Conservation (phyloP, 1,140 invertebrate species). For the Penaeus japonicus region DNA sequence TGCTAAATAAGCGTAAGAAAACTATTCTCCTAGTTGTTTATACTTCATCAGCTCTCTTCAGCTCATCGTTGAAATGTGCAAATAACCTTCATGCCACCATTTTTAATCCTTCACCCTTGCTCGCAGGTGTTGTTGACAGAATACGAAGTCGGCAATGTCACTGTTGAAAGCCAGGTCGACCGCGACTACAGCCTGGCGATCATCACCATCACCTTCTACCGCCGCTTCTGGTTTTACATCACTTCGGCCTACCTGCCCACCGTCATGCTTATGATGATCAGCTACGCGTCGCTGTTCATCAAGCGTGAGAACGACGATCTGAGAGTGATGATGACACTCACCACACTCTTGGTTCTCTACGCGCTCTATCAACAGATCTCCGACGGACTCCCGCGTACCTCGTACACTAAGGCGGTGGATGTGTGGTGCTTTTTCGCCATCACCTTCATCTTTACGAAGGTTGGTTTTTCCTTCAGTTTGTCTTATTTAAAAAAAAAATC, state of each 20-base stretch:
- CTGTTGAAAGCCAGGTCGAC: conserved; percentile 57
- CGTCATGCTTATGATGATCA: conserved; percentile 34
- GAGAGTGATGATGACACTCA: conserved; percentile 28
- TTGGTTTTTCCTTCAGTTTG: background rate
- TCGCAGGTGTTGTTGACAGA: conserved; percentile 17
- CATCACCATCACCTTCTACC: background rate
- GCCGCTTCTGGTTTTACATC: conserved; percentile 28
- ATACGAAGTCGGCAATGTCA: background rate
- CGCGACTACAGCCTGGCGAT: background rate
- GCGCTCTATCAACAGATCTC: conserved; percentile 38
- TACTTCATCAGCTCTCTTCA: too few species aligned
- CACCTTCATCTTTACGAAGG: conserved; percentile 35
- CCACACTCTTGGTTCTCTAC: conserved; percentile 37
- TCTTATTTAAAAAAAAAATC: too few species aligned
- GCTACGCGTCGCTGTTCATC: conserved; percentile 40
- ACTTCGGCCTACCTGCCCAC: conserved; percentile 37
- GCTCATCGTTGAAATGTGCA: too few species aligned
- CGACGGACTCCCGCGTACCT: background rate
- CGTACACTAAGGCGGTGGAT: conserved; percentile 35
- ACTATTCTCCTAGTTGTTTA: too few species aligned
- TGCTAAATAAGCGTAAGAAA: too few species aligned
- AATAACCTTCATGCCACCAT: too few species aligned
- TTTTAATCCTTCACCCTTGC: background rate
- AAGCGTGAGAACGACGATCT: conserved; percentile 8
- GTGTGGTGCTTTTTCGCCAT: conserved; percentile 39